phyloP scores from a whole-genome alignment of 1,140 invertebrate genomes.

The Globodera ellingtonae region DNA sequence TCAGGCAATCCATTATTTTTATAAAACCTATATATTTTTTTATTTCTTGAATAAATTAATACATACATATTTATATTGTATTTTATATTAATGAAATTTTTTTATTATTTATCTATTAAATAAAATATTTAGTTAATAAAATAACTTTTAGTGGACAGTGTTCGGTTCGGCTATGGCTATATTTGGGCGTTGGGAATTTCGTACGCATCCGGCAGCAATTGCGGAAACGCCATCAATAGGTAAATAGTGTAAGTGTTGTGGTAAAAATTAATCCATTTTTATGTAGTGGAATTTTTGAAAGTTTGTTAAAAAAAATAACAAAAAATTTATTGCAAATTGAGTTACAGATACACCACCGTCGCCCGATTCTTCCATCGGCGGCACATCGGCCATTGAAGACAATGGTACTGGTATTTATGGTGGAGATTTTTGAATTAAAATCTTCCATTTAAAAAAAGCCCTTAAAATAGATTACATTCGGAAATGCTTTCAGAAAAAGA shows the following conservation, averaged over 20 bases:
- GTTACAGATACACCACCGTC: not conserved
- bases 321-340: too few relatives aligned
- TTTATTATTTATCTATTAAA: constrained; percentile 5
- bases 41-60: too few relatives aligned
- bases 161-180: constrained; percentile 60
- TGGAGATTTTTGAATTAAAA: not conserved
- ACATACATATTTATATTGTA: too few relatives aligned
- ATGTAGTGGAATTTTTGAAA: too few relatives aligned
- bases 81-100: not conserved
- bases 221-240: not conserved
- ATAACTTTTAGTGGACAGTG: constrained; percentile 51
- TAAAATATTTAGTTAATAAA: constrained; percentile 25
- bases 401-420: not conserved
- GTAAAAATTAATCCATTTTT: too few relatives aligned
- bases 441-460: too few relatives aligned
- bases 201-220: constrained; percentile 1
- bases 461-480: too few relatives aligned
- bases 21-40: too few relatives aligned
- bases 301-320: too few relatives aligned
- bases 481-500: too few relatives aligned
- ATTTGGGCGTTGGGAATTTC: constrained; percentile 52
- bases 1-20: constrained; percentile 37
- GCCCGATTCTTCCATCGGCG: not conserved
- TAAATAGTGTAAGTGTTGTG: too few relatives aligned
- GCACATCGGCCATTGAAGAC: not conserved